Base-by-base conservation (phyloP, 2,797 vertebrate species). In the Hydrocynus forskahlii region DNA sequence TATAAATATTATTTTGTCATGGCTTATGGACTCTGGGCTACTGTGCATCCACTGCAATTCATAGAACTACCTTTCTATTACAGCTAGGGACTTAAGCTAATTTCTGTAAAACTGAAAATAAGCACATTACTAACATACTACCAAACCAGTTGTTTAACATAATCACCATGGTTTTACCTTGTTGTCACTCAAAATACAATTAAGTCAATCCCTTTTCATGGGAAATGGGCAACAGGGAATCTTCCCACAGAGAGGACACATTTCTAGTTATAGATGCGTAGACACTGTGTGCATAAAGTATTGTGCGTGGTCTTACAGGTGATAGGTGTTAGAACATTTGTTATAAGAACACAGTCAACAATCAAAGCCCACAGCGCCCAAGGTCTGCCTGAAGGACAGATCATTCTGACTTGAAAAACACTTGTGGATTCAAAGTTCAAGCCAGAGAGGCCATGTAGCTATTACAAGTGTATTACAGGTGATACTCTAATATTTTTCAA, bases 301-400 rank as follows among this genome's bases (percentile, higher is more conserved):
- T n/a, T 70, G 29, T 86, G 79, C 86, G 86, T 83, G 84, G 84
- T 79, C 81, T 55, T 62, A 75, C 45, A 72, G 35, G 72, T 80
- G 43, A 71, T 52, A 43, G 29, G 63, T 63, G 38, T 82, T 68
- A 76, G 75, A 85, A 82, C 63, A 64, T 79, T 17, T 86, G 17
- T 54, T 48, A n/a, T 68, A 60, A 55, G 64, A 74, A 66, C 68
- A 82, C 68, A 17, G 55, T 19, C 67, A 76, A 69, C 35, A 78
- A 78, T 50, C 38, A 72, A n/a, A n/a, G n/a, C n/a, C n/a, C n/a
- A n/a, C n/a, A n/a, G n/a, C n/a, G n/a, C n/a, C 2, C 67, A 54
- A 60, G n/a, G 45, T 70, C 38, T 81, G 35, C 29, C 29, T 52
- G 29, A 23, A 19, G 21, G 25, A 50, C 13, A 25, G 12, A 21